A percentile compares a stretch with the other conserved stretches of the same genome.
Evolutionary conservation across 2,888 invertebrate species (phyloP).

Genomic region (Nycteola revayana): DNA sequence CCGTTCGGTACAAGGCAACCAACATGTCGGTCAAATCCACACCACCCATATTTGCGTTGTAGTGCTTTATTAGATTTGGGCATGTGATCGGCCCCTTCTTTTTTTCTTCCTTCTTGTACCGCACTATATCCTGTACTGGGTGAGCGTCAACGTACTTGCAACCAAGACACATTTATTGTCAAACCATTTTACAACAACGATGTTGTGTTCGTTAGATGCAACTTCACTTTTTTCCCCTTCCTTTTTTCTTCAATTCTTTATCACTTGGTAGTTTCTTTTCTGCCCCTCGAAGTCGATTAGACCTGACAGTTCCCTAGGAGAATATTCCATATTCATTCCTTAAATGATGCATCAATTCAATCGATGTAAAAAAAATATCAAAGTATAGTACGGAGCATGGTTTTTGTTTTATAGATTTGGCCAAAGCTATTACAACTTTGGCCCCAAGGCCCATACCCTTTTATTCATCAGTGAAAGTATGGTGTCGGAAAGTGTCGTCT

Average conservation of each 20-base stretch:
- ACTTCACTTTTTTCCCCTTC: background rate
- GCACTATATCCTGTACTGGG: background rate
- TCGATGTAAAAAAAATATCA: slow-evolving; percentile 1
- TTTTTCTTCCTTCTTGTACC: slow-evolving; percentile 1
- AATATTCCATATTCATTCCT: slow-evolving; percentile 2
- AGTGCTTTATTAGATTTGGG: slow-evolving; percentile 4
- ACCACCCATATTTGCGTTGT: slow-evolving; percentile 9
- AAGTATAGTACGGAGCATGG: background rate
- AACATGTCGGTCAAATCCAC: slow-evolving; percentile 19
- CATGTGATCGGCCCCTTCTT: slow-evolving; percentile 1
- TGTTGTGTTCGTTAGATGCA: background rate
- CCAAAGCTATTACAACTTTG: slow-evolving; percentile 3
- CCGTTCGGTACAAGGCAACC: slow-evolving; percentile 1
- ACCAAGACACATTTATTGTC: slow-evolving; percentile 2
- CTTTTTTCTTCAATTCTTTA: background rate
- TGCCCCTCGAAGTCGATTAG: background rate
- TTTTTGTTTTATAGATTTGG: background rate
- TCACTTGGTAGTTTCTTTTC: slow-evolving; percentile 1
- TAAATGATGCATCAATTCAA: background rate
- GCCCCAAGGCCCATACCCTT: background rate
- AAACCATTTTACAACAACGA: slow-evolving; percentile 1
- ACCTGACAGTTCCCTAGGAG: background rate
- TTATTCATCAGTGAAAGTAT: too few relatives aligned
- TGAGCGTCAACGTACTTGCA: background rate
- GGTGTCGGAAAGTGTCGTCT: too few relatives aligned